A percentile compares a stretch with the other conserved stretches of the same genome.
phyloP scores from a whole-genome alignment of 2,113 vertebrate species.

The Cairina moschata region DNA sequence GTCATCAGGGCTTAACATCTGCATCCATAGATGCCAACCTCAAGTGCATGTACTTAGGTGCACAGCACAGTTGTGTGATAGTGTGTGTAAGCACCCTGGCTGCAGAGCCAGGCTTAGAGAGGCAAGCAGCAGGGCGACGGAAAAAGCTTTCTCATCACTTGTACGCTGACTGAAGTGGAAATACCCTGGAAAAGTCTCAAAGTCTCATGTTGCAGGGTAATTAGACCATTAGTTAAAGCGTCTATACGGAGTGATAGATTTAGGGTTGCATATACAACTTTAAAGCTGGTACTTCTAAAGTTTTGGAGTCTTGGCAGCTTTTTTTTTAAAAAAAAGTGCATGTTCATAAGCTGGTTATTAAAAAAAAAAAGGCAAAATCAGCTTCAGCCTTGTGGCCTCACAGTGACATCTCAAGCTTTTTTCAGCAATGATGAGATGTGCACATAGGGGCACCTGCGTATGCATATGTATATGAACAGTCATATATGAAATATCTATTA shows the following conservation, averaged over 20 bases:
- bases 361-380: neutral
- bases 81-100: fast-evolving
- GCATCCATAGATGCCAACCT: fast-evolving
- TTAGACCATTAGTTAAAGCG: neutral
- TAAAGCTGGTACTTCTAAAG: neutral
- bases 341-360: neutral
- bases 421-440: neutral
- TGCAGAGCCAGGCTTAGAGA: neutral
- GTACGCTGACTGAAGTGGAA: fast-evolving
- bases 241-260: neutral
- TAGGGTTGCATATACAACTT: neutral
- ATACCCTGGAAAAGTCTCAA: neutral
- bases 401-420: neutral
- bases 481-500: fast-evolving
- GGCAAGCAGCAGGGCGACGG: fast-evolving
- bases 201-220: neutral
- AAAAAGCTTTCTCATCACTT: fast-evolving
- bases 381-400: fast-evolving
- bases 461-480: fast-evolving
- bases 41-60: fast-evolving
- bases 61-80: neutral
- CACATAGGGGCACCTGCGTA: neutral
- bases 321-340: too few species aligned
- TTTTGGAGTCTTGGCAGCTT: too few species aligned
- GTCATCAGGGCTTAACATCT: neutral